A percentile compares a stretch with the other conserved stretches of the same genome.
Evolutionary conservation across 2,797 vertebrate genomes (phyloP).

Genomic region (Telmatherina bonti): DNA sequence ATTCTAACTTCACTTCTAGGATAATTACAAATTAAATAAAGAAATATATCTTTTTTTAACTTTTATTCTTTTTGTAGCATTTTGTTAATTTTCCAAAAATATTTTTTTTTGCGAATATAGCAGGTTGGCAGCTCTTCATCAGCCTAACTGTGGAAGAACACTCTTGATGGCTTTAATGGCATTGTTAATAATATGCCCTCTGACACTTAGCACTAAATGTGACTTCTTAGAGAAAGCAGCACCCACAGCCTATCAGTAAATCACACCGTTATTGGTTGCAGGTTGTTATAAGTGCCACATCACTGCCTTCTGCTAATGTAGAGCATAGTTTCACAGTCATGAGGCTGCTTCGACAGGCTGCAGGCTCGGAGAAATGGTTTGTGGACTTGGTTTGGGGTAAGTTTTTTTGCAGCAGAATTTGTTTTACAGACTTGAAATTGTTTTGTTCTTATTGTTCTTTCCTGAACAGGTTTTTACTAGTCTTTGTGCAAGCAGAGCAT

Average conservation of each 20-base stretch:
- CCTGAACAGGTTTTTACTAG: constrained; percentile 53
- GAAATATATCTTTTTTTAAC: too few species aligned
- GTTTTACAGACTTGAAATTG: not conserved
- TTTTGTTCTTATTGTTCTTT: not conserved
- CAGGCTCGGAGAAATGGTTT: constrained; percentile 48
- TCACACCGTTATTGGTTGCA: constrained; percentile 53
- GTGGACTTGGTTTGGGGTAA: constrained; percentile 74
- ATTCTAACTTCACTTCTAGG: too few species aligned
- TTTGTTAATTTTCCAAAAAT: too few species aligned
- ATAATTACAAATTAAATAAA: too few species aligned
- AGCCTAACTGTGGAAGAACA: too few species aligned
- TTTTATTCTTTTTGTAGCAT: too few species aligned
- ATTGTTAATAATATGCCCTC: too few species aligned
- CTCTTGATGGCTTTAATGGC: too few species aligned
- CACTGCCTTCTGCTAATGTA: not conserved
- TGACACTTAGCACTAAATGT: too few species aligned
- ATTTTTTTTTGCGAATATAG: too few species aligned
- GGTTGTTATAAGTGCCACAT: constrained; percentile 31
- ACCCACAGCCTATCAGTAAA: constrained; percentile 61
- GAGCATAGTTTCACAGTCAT: constrained; percentile 4
- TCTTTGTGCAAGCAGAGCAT: constrained; percentile 64
- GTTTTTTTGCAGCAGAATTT: not conserved
- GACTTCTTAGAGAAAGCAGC: too few species aligned
- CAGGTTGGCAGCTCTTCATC: too few species aligned
- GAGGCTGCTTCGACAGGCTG: constrained; percentile 7